Evolutionary conservation across 2,797 vertebrate genomes (phyloP).

Genomic region (Rhincodon typus): DNA sequence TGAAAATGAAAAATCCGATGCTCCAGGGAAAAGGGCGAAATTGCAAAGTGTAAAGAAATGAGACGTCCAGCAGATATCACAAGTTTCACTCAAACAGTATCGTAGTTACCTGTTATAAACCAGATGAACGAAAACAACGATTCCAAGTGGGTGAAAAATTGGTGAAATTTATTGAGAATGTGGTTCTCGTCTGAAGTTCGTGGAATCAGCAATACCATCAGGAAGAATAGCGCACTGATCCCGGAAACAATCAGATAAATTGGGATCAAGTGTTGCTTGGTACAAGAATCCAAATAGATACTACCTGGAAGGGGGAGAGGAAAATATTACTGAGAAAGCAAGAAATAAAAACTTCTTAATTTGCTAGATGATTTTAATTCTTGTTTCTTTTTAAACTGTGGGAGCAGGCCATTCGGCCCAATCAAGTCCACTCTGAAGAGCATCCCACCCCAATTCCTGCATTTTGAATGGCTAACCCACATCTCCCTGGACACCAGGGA

Average conservation of each 20-base stretch:
- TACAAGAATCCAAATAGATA: conserved; percentile 54
- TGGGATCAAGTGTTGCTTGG: conserved; percentile 55
- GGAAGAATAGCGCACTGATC: conserved; percentile 45
- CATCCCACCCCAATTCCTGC: too few species aligned
- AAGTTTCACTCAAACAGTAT: background rate
- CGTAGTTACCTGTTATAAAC: background rate
- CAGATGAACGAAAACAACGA: background rate
- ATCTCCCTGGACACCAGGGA: too few species aligned
- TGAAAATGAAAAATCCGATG: background rate
- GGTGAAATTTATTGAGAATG: too few species aligned
- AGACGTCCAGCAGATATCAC: background rate
- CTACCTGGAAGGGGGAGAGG: conserved; percentile 45
- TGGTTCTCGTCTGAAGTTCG: background rate
- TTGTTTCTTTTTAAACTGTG: too few species aligned
- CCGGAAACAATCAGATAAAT: conserved; percentile 61
- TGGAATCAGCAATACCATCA: conserved; percentile 39
- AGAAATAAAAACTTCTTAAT: too few species aligned
- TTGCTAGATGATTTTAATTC: too few species aligned
- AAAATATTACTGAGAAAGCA: too few species aligned
- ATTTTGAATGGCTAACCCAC: too few species aligned
- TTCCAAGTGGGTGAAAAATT: background rate
- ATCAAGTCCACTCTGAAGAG: too few species aligned
- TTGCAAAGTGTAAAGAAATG: background rate
- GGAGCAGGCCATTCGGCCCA: too few species aligned
- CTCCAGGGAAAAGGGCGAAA: background rate